These are phyloP conservation scores for Balanococcus diminutus DNA, from an alignment of 2,888 invertebrate species.

Conservation along the genomic window DNA sequence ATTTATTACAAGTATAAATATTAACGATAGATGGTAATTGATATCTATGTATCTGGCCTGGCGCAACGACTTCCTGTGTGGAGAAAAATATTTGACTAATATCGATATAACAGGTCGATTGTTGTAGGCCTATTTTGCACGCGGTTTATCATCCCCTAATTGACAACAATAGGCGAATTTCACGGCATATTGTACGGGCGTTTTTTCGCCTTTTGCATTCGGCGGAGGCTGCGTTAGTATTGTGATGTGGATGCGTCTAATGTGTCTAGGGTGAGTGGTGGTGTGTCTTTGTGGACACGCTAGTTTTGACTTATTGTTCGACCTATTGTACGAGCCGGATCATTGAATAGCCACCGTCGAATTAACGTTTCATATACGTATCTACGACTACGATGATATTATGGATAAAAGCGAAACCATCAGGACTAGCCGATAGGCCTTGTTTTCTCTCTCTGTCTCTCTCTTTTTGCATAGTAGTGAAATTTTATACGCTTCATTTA, in stretches of 20 bases:
- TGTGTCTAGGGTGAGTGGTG: background rate
- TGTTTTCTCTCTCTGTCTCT: no score
- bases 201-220: background rate
- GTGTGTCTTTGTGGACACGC: background rate
- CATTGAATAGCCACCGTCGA: background rate
- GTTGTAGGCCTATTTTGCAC: constrained; percentile 34
- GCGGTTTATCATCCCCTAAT: constrained; percentile 48
- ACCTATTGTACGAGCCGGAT: background rate
- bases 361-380: background rate
- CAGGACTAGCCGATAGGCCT: background rate
- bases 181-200: constrained; percentile 49
- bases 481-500: background rate
- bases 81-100: constrained; percentile 35
- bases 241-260: background rate
- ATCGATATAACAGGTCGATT: constrained; percentile 54
- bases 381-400: no score
- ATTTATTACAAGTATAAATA: constrained; percentile 24
- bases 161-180: constrained; percentile 38
- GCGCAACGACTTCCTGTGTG: constrained; percentile 25
- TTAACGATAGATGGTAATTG: constrained; percentile 17
- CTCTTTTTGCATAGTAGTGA: no score
- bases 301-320: constrained; percentile 29
- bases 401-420: background rate
- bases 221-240: background rate
- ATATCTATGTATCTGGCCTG: background rate